A percentile compares a stretch with the other conserved stretches of the same genome.
Evolutionary conservation across 2,113 vertebrate species (phyloP).

Genomic region (Arizona elegans): DNA sequence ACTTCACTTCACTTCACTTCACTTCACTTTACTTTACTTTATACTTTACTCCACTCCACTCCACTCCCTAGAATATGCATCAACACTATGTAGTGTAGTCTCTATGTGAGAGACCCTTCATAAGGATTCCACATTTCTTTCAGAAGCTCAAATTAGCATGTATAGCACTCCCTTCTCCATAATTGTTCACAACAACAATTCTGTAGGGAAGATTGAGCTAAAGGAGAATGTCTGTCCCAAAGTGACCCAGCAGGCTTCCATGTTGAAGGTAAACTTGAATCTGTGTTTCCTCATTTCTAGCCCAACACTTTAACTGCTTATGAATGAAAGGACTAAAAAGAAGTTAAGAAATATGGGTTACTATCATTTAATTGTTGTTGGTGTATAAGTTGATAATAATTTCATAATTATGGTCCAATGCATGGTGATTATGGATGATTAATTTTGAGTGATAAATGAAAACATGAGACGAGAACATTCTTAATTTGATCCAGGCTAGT

Average conservation of each 20-base stretch:
- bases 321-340: not conserved
- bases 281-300: not conserved
- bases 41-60: not conserved
- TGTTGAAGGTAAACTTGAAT: not conserved
- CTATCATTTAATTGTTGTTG: not conserved
- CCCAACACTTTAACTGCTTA: not conserved
- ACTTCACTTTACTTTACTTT: no score
- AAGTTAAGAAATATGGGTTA: not conserved
- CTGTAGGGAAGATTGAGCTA: not conserved
- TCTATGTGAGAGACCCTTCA: not conserved
- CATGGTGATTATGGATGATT: not conserved
- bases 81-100: not conserved
- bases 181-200: not conserved
- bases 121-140: not conserved
- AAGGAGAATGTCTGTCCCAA: not conserved
- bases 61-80: not conserved
- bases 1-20: no score
- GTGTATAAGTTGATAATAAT: not conserved
- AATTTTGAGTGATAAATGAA: not conserved
- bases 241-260: not conserved
- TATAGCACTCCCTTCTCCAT: not conserved
- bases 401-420: not conserved
- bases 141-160: not conserved
- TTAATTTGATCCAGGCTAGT: not conserved
- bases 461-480: not conserved